phyloP scores from a whole-genome alignment of 2,888 invertebrate genomes.

The Leucania comma region DNA sequence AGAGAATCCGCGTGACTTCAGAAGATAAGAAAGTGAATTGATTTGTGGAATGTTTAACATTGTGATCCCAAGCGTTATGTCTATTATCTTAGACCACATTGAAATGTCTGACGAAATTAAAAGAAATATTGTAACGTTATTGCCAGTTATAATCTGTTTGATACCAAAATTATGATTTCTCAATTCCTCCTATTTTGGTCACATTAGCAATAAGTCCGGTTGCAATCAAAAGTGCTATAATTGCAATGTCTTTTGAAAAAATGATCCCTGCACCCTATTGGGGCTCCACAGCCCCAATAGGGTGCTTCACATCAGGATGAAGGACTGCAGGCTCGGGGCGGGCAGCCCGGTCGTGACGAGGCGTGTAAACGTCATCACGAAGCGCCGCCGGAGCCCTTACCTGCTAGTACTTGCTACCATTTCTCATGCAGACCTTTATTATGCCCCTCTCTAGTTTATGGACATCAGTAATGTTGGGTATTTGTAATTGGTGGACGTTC shows the following conservation, averaged over 20 bases:
- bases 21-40: constrained; percentile 31
- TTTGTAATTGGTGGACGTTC: constrained; percentile 28
- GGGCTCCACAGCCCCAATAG: constrained; percentile 41
- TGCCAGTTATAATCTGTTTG: background rate
- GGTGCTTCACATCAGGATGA: constrained; percentile 37
- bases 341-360: constrained; percentile 58
- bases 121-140: background rate
- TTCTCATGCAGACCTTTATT: constrained; percentile 56
- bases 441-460: constrained; percentile 40
- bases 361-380: constrained; percentile 55
- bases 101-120: background rate
- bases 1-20: constrained; percentile 15
- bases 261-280: constrained; percentile 19
- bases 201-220: background rate
- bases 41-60: constrained; percentile 25
- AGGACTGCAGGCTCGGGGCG: constrained; percentile 43
- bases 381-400: constrained; percentile 55
- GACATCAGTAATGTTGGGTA: constrained; percentile 30
- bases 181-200: background rate
- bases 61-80: constrained; percentile 4
- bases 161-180: background rate
- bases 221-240: constrained; percentile 28
- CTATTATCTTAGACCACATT: background rate
- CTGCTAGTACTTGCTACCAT: constrained; percentile 57
- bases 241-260: constrained; percentile 20